These are phyloP conservation scores for Apis cerana DNA, from an alignment of 1,140 invertebrate species.

Conservation along the genomic window DNA sequence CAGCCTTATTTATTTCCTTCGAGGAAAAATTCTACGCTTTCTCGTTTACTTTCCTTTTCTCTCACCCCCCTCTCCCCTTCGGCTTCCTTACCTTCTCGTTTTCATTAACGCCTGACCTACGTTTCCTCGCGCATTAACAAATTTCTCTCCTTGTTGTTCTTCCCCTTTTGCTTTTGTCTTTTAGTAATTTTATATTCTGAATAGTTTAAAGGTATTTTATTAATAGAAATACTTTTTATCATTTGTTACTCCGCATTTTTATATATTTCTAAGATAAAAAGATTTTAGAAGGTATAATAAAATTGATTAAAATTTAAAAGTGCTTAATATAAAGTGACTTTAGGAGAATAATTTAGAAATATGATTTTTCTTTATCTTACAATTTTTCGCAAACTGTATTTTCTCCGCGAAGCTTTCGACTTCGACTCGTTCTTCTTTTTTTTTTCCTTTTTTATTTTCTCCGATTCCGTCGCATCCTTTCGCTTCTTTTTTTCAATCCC, in stretches of 20 bases:
- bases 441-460: background rate
- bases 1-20: conserved; percentile 6
- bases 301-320: too few relatives aligned
- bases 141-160: too few relatives aligned
- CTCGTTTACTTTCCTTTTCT: background rate
- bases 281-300: too few relatives aligned
- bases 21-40: background rate
- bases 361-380: too few relatives aligned
- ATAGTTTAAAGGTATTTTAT: too few relatives aligned
- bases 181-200: background rate
- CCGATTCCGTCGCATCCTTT: background rate
- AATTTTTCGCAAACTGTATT: background rate
- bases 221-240: too few relatives aligned
- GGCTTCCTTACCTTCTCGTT: too few relatives aligned
- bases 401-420: background rate
- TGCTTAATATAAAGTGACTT: too few relatives aligned
- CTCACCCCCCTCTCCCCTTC: background rate
- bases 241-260: too few relatives aligned
- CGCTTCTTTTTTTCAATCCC: background rate
- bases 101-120: background rate
- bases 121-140: background rate
- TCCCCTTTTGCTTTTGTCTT: background rate
- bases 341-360: too few relatives aligned
- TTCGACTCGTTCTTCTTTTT: background rate
- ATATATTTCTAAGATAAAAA: too few relatives aligned